A percentile compares a stretch with the other conserved stretches of the same genome.
These are phyloP conservation scores for Holocentrus rufus DNA, from an alignment of 2,797 vertebrate species.

Conservation along the genomic window DNA sequence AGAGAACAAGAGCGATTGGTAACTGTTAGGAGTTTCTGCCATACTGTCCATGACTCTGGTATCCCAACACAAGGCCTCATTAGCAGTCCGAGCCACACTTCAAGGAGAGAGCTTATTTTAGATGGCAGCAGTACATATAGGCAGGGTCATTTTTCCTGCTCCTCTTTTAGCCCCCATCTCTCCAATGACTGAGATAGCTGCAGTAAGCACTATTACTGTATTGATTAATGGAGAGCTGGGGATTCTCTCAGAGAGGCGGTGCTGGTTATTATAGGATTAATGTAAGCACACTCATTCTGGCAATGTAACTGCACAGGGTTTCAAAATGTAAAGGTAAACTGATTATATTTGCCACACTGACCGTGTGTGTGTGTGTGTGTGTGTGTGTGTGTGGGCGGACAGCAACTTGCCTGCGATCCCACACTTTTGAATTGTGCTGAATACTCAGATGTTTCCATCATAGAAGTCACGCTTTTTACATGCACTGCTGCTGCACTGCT, in stretches of 20 bases:
- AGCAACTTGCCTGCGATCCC: too few species aligned
- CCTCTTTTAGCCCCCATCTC: constrained; percentile 46
- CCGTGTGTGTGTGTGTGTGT: too few species aligned
- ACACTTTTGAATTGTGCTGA: too few species aligned
- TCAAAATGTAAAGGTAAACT: constrained; percentile 25
- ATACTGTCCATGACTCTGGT: constrained; percentile 40
- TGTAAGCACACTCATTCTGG: constrained; percentile 35
- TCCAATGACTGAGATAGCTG: constrained; percentile 51
- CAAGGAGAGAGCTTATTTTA: constrained; percentile 81
- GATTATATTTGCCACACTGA: too few species aligned
- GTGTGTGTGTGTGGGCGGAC: too few species aligned
- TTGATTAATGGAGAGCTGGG: constrained; percentile 72
- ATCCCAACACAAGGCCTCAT: constrained; percentile 62
- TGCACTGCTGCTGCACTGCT: too few species aligned
- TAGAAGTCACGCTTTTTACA: too few species aligned
- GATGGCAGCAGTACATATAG: constrained; percentile 38
- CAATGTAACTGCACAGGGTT: constrained; percentile 36
- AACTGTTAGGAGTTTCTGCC: constrained; percentile 61
- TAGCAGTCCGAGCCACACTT: constrained; percentile 75
- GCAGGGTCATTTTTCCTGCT: constrained; percentile 57
- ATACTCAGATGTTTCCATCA: too few species aligned
- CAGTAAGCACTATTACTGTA: constrained; percentile 79
- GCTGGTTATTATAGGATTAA: constrained; percentile 71
- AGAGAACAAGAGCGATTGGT: constrained; percentile 31
- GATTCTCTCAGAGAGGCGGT: constrained; percentile 49